Conservation (phyloP, 2,113 vertebrate species). For the Antennarius striatus region DNA sequence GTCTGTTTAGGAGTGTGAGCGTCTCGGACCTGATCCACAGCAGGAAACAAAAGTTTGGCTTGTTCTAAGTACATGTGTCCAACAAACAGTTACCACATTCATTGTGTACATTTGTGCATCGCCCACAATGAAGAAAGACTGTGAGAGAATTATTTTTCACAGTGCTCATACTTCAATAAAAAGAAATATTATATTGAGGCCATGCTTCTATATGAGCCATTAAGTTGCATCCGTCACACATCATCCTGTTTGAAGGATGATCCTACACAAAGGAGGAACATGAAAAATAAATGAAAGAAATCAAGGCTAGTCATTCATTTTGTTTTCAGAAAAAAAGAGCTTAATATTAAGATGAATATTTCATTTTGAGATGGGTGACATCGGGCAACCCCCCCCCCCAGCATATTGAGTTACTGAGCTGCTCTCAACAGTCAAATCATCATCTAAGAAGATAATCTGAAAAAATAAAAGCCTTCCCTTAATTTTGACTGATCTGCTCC, state of each 20-base stretch:
- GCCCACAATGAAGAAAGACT: conserved; percentile 12
- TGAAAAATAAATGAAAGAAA: conserved; percentile 40
- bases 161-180: conserved; percentile 28
- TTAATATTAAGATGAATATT: conserved; percentile 33
- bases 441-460: conserved; percentile 6
- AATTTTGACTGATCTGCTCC: neutral
- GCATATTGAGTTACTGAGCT: neutral
- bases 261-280: conserved; percentile 36
- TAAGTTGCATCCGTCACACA: conserved; percentile 62
- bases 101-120: neutral
- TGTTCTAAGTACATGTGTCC: conserved; percentile 3
- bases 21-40: conserved; percentile 14
- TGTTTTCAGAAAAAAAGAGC: conserved; percentile 9
- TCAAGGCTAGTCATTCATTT: conserved; percentile 24
- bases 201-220: conserved; percentile 45
- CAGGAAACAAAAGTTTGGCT: neutral
- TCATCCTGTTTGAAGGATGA: conserved; percentile 68
- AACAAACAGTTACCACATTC: neutral
- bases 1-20: conserved; percentile 16
- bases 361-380: conserved; percentile 6
- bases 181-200: conserved; percentile 60
- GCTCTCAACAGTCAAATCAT: conserved; percentile 1
- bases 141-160: conserved; percentile 40
- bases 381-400: too few relatives aligned
- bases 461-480: neutral